These are phyloP conservation scores for Andrena flavipes DNA, from an alignment of 2,888 invertebrate species.

Conservation along the genomic window DNA sequence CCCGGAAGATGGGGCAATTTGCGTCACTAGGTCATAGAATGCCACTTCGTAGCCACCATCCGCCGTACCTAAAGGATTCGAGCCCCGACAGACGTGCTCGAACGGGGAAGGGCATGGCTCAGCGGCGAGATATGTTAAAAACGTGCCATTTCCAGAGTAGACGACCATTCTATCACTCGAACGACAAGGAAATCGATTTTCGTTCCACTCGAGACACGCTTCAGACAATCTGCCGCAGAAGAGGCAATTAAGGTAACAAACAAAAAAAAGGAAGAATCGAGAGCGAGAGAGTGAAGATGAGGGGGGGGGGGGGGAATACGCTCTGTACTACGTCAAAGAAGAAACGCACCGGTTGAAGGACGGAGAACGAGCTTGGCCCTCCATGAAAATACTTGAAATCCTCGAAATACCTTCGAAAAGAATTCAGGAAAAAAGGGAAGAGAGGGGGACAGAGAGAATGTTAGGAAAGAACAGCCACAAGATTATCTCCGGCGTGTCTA, in stretches of 20 bases:
- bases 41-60: no score
- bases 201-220: slow-evolving; percentile 55
- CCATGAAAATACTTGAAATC: neutral
- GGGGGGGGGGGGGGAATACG: neutral
- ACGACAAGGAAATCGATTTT: slow-evolving; percentile 52
- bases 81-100: neutral
- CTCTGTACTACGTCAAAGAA: slow-evolving; percentile 6
- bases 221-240: slow-evolving; percentile 56
- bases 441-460: neutral
- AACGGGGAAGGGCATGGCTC: neutral
- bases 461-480: slow-evolving; percentile 28
- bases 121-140: slow-evolving; percentile 21
- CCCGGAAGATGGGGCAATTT: no score
- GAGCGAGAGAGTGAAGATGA: no score
- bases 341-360: neutral
- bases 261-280: slow-evolving; percentile 13
- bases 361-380: neutral
- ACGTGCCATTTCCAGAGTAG: slow-evolving; percentile 41
- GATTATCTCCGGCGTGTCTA: slow-evolving; percentile 24
- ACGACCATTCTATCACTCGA: slow-evolving; percentile 39
- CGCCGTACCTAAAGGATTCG: neutral
- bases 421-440: neutral
- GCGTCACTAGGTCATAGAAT: no score
- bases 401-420: neutral
- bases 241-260: slow-evolving; percentile 59